Base-by-base conservation (phyloP, 2,888 invertebrate genomes). In the Eutolmus rufibarbis region DNA sequence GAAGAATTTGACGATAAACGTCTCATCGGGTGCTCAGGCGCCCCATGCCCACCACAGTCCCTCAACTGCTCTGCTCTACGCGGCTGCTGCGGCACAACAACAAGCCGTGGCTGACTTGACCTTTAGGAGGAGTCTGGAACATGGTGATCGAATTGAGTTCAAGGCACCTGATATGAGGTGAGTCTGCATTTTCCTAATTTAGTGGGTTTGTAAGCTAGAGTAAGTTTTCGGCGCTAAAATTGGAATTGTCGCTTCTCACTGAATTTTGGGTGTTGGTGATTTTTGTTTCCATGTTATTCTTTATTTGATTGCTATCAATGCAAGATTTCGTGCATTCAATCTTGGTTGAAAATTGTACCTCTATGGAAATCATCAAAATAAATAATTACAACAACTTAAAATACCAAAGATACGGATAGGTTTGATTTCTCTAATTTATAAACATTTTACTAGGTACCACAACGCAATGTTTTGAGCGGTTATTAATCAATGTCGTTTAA, bases 1-100 rank as follows among this genome's bases (percentile, higher is more conserved):
- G 5, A 89, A 89, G 78, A 88, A 87, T 87, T 77, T 89, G 46
- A 77, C 89, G 31, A 37, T 88, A 57, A 88, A 88, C 82, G 81
- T 87, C 40, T 88, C 88, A 37, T 77, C 89, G 19, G 86, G 66
- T 12, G 5, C 84, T 9, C 56, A 86, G 34, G 31, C 77, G 4
- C 16, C 86, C 12, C 78, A 19, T 77, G n/a, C 81, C 40, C 87
- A 81, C 81, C 89, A 86, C 74, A 89, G 85, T 85, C 88, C 88
- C 16, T 79, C 87, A 88, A 89, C 88, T 81, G 89, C 89, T 88
- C 85, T 90, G 81, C 89, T 90, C 90, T 86, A 88, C 87, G 89
- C 91, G 9, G 87, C 88, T 74, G 88, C 91, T 9, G 87, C 88
- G 76, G 51, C 90, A 56, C 84, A 87, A 77, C 88, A 88, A 74